Evolutionary conservation across 1,140 invertebrate species (phyloP).

Genomic region (Maconellicoccus hirsutus): DNA sequence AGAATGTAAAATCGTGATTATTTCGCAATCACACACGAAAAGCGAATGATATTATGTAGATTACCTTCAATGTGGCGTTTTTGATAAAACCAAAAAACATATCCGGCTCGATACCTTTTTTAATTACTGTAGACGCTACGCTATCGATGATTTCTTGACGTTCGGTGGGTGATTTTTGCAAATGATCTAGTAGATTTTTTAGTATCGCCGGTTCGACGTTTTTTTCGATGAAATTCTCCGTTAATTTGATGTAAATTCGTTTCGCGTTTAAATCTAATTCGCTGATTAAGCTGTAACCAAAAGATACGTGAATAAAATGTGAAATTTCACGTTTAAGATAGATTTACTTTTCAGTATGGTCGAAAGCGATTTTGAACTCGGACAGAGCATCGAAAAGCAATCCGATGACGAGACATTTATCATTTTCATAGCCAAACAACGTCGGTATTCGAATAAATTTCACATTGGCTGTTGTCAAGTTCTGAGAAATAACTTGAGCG

Average conservation of each 20-base stretch:
- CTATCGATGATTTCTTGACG: neutral
- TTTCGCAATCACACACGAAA: no score
- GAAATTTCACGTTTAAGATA: neutral
- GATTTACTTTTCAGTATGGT: neutral
- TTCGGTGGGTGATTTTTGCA: no score
- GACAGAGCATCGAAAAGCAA: neutral
- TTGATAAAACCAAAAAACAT: neutral
- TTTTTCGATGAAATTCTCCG: neutral
- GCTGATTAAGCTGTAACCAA: neutral
- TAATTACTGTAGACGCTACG: neutral
- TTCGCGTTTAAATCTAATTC: neutral
- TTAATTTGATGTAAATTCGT: neutral
- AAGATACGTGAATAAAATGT: neutral
- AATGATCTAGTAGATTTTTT: no score
- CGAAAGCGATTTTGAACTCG: neutral
- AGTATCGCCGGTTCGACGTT: no score
- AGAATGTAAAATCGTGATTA: neutral
- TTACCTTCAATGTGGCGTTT: neutral
- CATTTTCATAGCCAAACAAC: neutral
- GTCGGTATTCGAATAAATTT: neutral
- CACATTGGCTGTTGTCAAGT: neutral
- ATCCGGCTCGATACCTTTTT: neutral
- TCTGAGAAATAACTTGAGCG: neutral
- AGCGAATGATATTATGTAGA: no score
- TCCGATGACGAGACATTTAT: neutral